These are phyloP conservation scores for Maniola hyperantus DNA, from an alignment of 2,888 invertebrate species.

Conservation along the genomic window DNA sequence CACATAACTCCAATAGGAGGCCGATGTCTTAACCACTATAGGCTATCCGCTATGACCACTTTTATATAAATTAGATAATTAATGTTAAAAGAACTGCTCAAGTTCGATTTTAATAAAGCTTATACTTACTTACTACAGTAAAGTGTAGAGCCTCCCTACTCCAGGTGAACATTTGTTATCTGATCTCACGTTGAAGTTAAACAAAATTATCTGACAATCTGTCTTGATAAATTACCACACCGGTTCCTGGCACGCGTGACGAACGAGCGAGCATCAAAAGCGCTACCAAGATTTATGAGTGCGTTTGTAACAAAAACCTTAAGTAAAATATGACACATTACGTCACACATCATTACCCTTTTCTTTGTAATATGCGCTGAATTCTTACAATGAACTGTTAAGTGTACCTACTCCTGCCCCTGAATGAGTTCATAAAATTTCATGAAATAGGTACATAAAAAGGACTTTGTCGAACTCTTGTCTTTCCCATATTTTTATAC, in stretches of 20 bases:
- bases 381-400: neutral
- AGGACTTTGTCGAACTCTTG: too few species aligned
- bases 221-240: conserved; percentile 13
- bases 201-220: conserved; percentile 18
- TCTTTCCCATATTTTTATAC: too few species aligned
- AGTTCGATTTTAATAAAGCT: too few species aligned
- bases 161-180: neutral
- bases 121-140: too few species aligned
- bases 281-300: conserved; percentile 21
- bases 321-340: conserved; percentile 22
- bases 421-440: neutral
- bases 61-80: too few species aligned
- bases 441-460: too few species aligned
- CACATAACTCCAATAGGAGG: too few species aligned
- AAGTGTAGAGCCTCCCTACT: neutral
- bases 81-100: too few species aligned
- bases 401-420: neutral
- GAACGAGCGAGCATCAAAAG: conserved; percentile 15
- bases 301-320: conserved; percentile 14
- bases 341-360: conserved; percentile 10
- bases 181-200: conserved; percentile 3
- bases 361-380: neutral
- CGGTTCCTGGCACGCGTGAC: conserved; percentile 16
- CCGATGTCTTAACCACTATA: too few species aligned
- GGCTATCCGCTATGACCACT: too few species aligned